Conservation (phyloP, 2,113 vertebrate genomes). For the Tetrao urogallus region DNA sequence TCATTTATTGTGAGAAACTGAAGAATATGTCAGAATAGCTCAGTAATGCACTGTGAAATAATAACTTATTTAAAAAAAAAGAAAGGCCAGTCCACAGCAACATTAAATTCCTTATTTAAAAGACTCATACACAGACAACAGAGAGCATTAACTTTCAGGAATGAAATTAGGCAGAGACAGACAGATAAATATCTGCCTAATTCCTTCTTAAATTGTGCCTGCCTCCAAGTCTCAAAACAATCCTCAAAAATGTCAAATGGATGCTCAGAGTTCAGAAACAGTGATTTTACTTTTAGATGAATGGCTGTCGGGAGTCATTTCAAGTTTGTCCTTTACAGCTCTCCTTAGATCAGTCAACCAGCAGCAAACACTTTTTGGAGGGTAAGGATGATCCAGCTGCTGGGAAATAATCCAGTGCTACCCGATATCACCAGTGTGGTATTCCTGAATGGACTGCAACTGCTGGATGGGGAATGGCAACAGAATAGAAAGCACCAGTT, state of each 20-base stretch:
- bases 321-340: neutral
- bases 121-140: neutral
- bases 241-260: neutral
- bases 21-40: conserved; percentile 9
- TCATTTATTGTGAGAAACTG: neutral
- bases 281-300: neutral
- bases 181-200: conserved; percentile 9
- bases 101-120: conserved; percentile 27
- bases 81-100: neutral
- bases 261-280: neutral
- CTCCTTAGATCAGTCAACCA: neutral
- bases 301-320: neutral
- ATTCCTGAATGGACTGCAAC: neutral
- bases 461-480: neutral
- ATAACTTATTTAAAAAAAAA: neutral
- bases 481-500: neutral
- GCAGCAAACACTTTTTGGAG: neutral
- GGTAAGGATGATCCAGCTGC: neutral
- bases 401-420: neutral
- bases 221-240: neutral
- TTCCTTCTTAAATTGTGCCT: neutral
- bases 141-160: conserved; percentile 9
- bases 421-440: neutral
- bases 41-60: neutral
- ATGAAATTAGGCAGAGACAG: conserved; percentile 30